Evolutionary conservation across 23 tunicate species (phyloP), one percentile per base, ranked within the genome.

Genomic region (Trididemnum nubilum): DNA sequence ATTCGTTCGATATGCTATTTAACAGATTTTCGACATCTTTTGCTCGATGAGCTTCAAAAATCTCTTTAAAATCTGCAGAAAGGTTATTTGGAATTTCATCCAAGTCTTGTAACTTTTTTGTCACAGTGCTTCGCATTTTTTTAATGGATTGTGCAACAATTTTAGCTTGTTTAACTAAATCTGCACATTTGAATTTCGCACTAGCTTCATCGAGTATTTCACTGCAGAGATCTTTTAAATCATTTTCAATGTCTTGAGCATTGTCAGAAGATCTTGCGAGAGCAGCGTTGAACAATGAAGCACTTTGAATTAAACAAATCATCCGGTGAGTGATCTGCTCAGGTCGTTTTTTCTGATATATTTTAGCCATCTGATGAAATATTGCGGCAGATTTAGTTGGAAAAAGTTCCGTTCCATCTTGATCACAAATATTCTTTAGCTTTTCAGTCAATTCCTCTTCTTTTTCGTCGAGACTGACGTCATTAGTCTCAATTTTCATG

Each of bases 281-380:
- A 4, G 75, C 38, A 69, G 75, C 75, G 7, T 32, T 69, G 9
- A 4, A 69, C 19, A 69, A 38, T 4, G 38, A 12, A 31, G 75
- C 75, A 32, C 75, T 29, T 33, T 69, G 18, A 7, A 69, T 69
- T n/a, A n/a, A n/a, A n/a, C n/a, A n/a, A n/a, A n/a, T n/a, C n/a
- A n/a, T n/a, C n/a, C n/a, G n/a, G n/a, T n/a, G n/a, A n/a, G n/a
- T n/a, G n/a, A n/a, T n/a, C n/a, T n/a, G n/a, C n/a, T n/a, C n/a
- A n/a, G n/a, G n/a, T n/a, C n/a, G n/a, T n/a, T n/a, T n/a, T n/a
- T n/a, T n/a, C n/a, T n/a, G n/a, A n/a, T n/a, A n/a, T n/a, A n/a
- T n/a, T n/a, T n/a, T n/a, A n/a, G n/a, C n/a, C n/a, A n/a, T n/a
- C n/a, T n/a, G n/a, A n/a, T 69, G 75, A 31, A 69, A 34, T 29